These are phyloP conservation scores for Epinephelus fuscoguttatus DNA, from an alignment of 2,113 vertebrate species.

Conservation along the genomic window DNA sequence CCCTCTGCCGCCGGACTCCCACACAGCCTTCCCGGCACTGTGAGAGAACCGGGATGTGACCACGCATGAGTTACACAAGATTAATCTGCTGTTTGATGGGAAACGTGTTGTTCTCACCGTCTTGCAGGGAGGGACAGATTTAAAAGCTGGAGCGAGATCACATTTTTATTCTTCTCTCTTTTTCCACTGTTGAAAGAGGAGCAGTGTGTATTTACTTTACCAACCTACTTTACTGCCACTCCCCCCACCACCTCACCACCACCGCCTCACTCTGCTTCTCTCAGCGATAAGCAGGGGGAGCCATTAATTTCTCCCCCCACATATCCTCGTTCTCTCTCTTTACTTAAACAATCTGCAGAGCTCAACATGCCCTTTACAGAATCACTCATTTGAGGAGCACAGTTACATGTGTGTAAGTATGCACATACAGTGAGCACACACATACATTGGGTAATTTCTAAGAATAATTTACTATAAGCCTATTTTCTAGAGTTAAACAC, in stretches of 20 bases:
- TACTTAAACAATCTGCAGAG: conserved; percentile 59
- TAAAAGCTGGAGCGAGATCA: conserved; percentile 63
- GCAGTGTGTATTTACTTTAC: conserved; percentile 74
- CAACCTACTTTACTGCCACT: conserved; percentile 63
- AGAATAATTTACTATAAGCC: neutral
- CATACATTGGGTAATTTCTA: neutral
- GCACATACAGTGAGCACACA: conserved; percentile 6
- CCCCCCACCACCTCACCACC: neutral
- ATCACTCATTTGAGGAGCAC: conserved; percentile 30
- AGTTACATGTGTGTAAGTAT: neutral
- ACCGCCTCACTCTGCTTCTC: conserved; percentile 16
- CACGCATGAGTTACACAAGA: conserved; percentile 52
- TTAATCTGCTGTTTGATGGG: conserved; percentile 70
- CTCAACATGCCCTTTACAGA: conserved; percentile 55
- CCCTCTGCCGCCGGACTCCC: conserved; percentile 31
- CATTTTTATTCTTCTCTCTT: conserved; percentile 63
- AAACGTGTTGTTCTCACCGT: conserved; percentile 66
- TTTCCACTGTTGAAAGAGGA: conserved; percentile 61
- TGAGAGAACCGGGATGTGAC: conserved; percentile 52
- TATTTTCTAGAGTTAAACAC: neutral
- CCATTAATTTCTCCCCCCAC: conserved; percentile 51
- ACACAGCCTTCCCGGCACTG: conserved; percentile 47
- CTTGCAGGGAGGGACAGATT: conserved; percentile 53
- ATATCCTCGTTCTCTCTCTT: conserved; percentile 35
- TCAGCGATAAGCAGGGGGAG: conserved; percentile 40